phyloP scores from a whole-genome alignment of 2,888 invertebrate genomes.

The Ophion costatus region DNA sequence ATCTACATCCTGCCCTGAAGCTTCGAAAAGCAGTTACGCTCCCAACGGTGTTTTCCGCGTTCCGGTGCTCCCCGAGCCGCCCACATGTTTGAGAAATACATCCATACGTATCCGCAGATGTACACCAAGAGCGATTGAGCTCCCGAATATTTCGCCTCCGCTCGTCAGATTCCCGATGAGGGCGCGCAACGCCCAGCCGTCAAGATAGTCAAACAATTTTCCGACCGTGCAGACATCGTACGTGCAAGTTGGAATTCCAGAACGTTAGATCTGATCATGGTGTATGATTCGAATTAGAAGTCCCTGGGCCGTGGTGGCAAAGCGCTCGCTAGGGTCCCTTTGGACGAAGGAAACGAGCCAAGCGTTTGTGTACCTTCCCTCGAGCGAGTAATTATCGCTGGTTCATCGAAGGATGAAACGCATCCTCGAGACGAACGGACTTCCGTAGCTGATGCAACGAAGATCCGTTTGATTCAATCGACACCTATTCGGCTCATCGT shows the following conservation, averaged over 20 bases:
- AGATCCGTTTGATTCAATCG: too few relatives aligned
- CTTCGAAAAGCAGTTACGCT: conserved; percentile 32
- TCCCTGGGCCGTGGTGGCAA: conserved; percentile 24
- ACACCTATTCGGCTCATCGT: too few relatives aligned
- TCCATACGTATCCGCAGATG: conserved; percentile 2
- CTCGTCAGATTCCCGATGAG: conserved; percentile 66
- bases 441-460: too few relatives aligned
- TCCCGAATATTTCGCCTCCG: conserved; percentile 61
- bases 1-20: conserved; percentile 29
- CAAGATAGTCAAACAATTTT: conserved; percentile 72
- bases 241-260: conserved; percentile 7
- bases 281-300: conserved; percentile 13
- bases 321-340: conserved; percentile 31
- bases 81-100: conserved; percentile 28
- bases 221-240: conserved; percentile 51
- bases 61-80: conserved; percentile 29
- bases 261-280: neutral
- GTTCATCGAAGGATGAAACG: too few relatives aligned
- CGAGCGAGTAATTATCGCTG: neutral
- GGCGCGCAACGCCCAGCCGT: conserved; percentile 63
- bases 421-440: too few relatives aligned
- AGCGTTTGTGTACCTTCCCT: neutral
- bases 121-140: conserved; percentile 24
- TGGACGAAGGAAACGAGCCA: conserved; percentile 7
- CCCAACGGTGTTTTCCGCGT: conserved; percentile 21